Evolutionary conservation across 2,888 invertebrate species (phyloP).

Genomic region (Apodemia hepburni): DNA sequence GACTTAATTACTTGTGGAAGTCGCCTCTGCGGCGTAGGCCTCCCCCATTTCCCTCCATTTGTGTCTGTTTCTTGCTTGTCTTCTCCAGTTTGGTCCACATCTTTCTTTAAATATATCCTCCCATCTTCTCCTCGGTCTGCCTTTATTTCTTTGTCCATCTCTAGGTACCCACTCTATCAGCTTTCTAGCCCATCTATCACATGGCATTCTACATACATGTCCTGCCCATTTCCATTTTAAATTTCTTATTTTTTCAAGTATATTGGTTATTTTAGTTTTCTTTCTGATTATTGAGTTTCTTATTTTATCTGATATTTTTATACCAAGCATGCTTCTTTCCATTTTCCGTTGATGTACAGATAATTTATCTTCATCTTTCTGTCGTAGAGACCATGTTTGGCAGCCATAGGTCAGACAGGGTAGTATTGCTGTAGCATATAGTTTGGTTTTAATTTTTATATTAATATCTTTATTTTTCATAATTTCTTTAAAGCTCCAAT

Average conservation of each 20-base stretch:
- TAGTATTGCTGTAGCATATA: neutral
- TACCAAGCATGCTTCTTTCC: constrained; percentile 12
- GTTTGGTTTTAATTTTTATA: constrained; percentile 11
- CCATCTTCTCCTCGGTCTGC: constrained; percentile 3
- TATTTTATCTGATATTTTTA: constrained; percentile 8
- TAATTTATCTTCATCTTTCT: constrained; percentile 12
- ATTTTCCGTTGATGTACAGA: constrained; percentile 9
- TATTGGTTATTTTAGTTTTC: constrained; percentile 4
- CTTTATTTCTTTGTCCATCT: neutral
- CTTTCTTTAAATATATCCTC: neutral
- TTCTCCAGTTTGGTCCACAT: constrained; percentile 1
- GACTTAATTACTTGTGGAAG: constrained; percentile 6
- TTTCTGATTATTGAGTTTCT: neutral
- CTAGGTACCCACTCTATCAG: neutral
- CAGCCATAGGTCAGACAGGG: constrained; percentile 9
- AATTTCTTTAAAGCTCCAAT: constrained; percentile 1
- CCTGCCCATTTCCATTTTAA: constrained; percentile 14
- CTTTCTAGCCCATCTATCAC: neutral
- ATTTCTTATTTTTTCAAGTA: constrained; percentile 1
- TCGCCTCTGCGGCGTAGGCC: constrained; percentile 21
- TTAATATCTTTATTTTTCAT: constrained; percentile 13
- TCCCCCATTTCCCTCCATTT: constrained; percentile 16
- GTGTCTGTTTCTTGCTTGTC: neutral
- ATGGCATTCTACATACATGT: constrained; percentile 1
- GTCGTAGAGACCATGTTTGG: constrained; percentile 8